Base-by-base conservation (phyloP, 2,888 invertebrate species). In the Flabesymbios commensalis region DNA sequence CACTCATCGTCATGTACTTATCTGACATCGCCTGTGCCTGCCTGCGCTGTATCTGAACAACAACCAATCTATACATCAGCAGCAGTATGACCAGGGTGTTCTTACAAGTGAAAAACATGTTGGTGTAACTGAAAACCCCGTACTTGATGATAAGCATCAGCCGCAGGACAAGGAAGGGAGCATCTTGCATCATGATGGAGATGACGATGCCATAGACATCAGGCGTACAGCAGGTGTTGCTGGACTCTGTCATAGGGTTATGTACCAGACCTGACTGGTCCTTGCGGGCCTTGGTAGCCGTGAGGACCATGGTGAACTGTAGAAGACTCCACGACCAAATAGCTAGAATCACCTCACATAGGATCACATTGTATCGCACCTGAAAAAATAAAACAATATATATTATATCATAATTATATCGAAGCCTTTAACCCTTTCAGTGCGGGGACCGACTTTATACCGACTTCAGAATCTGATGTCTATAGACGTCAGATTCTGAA, bases 21-120 rank as follows among this genome's bases (percentile, higher is more conserved):
- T 28, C 26, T 7, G 5, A 26, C 29, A 5, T 41, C 4, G 5
- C 7, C 43, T 17, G 7, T 5, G 7, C 10, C 4, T 7, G 5
- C 22, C 52, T 26, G 26, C 65, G 60, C 49, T 70, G 67, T 22
- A 67, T 49, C 49, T 71, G 71, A 2, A 71, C 64, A 48, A 71
- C 69, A 42, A 64, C 54, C 19, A 71, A 56, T 5, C 93, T 85
- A 78, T 94, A 94, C 55, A 93, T 85, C 79, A 94, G 92, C 0
- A 96, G 86, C 1, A 93, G 83, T 65, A 95, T 94, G 28, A 96
- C 94, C 80, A 93, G 83, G 0, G 90, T 90, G 76, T 92, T 93
- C 84, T 93, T 92, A 83, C 93, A 94, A 0, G 95, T 94, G 84
- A 96, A 96, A 85, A 96, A 96, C 69, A 95, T 92, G 80, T 95